phyloP scores from a whole-genome alignment of 2,797 vertebrate genomes.

The Catharus ustulatus region DNA sequence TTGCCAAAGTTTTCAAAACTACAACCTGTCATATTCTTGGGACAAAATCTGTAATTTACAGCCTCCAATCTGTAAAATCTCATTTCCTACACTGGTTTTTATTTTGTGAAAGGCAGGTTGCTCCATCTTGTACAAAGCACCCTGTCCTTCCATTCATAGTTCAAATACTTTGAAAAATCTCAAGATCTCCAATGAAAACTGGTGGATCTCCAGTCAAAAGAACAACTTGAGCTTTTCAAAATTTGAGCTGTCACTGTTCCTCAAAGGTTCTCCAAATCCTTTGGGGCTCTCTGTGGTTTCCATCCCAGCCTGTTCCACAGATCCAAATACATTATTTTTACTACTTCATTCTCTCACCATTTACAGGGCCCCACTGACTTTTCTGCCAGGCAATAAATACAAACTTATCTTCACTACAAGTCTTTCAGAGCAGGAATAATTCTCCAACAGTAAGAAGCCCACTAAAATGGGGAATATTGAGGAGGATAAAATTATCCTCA shows the following conservation, averaged over 20 bases:
- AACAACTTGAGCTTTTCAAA: not conserved
- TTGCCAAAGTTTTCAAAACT: no score
- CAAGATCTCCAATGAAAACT: not conserved
- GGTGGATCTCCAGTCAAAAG: rapidly evolving
- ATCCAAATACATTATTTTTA: not conserved
- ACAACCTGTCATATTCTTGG: no score
- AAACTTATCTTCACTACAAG: not conserved
- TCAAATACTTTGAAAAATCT: not conserved
- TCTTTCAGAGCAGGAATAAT: not conserved
- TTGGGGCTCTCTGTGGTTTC: not conserved
- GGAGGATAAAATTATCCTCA: not conserved
- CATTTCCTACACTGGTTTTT: not conserved
- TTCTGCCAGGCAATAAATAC: not conserved
- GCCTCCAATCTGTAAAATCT: not conserved
- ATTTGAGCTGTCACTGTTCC: not conserved
- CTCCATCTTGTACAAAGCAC: not conserved
- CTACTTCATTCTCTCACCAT: not conserved
- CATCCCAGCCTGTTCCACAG: not conserved
- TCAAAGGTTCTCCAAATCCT: not conserved
- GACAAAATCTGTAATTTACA: not conserved
- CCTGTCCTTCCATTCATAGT: not conserved
- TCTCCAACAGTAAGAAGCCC: not conserved
- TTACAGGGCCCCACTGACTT: not conserved
- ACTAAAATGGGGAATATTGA: not conserved
- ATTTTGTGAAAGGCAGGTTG: not conserved